phyloP scores from a whole-genome alignment of 2,113 vertebrate species.

The Erinaceus europaeus region DNA sequence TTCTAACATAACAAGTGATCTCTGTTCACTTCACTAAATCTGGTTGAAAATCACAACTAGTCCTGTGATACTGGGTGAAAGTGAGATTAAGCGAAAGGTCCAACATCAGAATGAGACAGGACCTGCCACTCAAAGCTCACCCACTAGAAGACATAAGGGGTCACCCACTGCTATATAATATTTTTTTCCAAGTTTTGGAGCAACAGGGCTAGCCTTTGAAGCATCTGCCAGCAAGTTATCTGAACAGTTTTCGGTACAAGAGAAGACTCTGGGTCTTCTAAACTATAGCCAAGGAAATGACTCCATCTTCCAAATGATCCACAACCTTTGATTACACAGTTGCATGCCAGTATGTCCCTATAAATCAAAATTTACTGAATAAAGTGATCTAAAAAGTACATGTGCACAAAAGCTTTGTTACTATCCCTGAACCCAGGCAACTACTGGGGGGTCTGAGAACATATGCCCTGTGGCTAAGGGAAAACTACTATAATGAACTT shows the following conservation, averaged over 20 bases:
- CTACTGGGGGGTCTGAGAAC: neutral
- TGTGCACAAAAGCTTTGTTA: neutral
- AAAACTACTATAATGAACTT: neutral
- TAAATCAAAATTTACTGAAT: no score
- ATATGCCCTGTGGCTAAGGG: neutral
- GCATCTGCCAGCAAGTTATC: neutral
- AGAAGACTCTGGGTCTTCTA: no score
- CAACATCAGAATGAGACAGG: neutral
- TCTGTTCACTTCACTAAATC: neutral
- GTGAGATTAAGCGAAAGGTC: neutral
- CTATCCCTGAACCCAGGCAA: neutral
- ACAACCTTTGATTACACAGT: neutral
- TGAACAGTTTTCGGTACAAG: no score
- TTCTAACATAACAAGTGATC: slow-evolving; percentile 14
- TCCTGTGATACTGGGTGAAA: neutral
- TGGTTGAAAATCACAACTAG: neutral
- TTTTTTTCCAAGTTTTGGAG: neutral
- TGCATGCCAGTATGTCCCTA: neutral
- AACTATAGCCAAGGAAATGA: neutral
- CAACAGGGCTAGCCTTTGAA: neutral
- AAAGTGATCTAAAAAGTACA: no score
- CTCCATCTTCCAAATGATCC: neutral
- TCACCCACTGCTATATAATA: neutral
- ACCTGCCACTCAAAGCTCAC: neutral
- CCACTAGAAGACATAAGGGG: neutral